These are phyloP conservation scores for Hemicentrotus pulcherrimus DNA, from an alignment of 35 echinoderm and acorn worm genomes.

Conservation along the genomic window DNA sequence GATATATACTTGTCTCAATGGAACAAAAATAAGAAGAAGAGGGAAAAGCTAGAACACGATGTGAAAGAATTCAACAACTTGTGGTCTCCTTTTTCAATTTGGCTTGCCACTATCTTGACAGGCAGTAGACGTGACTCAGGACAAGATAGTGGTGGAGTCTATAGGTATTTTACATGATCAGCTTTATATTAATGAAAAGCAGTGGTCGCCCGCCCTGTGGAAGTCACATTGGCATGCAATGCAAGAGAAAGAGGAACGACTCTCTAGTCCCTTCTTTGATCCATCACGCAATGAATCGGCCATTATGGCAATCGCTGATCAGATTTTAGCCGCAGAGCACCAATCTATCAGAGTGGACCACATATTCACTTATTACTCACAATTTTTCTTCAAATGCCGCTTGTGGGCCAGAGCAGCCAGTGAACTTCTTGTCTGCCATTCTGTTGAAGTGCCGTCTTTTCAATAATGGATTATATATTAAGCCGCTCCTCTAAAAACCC, in stretches of 20 bases:
- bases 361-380: constrained; percentile 5
- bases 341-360: constrained; percentile 16
- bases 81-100: neutral
- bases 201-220: neutral
- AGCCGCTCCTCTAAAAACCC: neutral
- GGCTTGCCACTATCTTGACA: neutral
- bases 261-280: neutral
- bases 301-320: constrained; percentile 16
- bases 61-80: neutral
- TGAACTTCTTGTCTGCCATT: neutral
- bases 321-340: constrained; percentile 9
- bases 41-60: neutral
- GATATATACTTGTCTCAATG: neutral
- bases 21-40: neutral
- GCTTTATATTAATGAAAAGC: neutral
- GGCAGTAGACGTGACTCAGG: neutral
- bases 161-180: constrained; percentile 5
- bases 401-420: neutral
- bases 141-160: neutral
- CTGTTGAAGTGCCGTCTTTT: neutral
- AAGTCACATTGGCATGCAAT: neutral
- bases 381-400: neutral
- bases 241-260: neutral
- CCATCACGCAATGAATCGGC: neutral
- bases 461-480: neutral